Base-by-base conservation (phyloP, 2,888 invertebrate species). In the Hirudinaria manillensis region DNA sequence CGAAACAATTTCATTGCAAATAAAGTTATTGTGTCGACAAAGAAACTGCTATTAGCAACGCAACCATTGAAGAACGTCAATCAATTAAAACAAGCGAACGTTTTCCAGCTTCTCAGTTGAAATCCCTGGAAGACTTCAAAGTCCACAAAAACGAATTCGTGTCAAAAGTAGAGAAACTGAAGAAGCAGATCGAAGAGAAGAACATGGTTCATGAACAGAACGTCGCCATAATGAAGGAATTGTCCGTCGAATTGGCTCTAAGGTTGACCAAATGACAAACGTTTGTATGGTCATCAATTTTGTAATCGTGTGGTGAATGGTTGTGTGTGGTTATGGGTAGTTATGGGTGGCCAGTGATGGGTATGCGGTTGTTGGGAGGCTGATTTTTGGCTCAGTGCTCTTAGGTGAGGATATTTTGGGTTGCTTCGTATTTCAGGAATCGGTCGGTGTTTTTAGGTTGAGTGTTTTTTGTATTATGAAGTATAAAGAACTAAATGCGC, bases 111-210 rank as follows among this genome's bases (percentile, higher is more conserved):
- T 38, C 27, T 19, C 67, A 68, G 27, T 19, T 67, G 53, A 51
- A 45, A 16, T 29, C 38, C 34, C 36, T 68, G 29, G 75, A 75
- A 55, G 75, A 75, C 10, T 75, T 75, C 55, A 68, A 68, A 34
- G 27, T 32, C 24, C 38, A 34, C 51, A 66, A 75, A n/a, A 53
- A 45, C 21, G 68, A 75, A 53, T 27, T 75, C 32, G 53, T 29
- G 21, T 24, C 34, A n/a, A 75, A 55, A 53, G 51, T 45, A 1
- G 45, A 51, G 34, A 16, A 16, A 3, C 45, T 75, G 70, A 51
- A 75, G 36, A 68, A 75, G 68, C 16, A 75, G 53, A 29, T 75
- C 19, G 32, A 68, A 24, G 45, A 32, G 19, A 45, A 45, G 70
- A 68, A 68, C 19, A 34, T 68, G 4, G 32, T n/a, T 24, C n/a